Evolutionary conservation across 2,888 invertebrate species (phyloP).

Genomic region (Dichetophora obliterata): DNA sequence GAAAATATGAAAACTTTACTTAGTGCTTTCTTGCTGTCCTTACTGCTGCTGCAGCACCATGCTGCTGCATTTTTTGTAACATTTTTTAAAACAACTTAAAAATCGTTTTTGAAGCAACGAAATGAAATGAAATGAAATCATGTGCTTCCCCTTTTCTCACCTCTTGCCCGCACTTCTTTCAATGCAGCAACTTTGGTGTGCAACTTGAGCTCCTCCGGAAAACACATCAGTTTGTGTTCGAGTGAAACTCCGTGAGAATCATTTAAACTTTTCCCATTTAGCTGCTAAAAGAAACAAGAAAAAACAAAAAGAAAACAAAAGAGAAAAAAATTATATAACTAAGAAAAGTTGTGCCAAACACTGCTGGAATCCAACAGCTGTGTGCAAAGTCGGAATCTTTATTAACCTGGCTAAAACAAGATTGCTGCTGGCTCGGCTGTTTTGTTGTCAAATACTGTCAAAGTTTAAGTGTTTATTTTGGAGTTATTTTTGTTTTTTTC

Average conservation of each 20-base stretch:
- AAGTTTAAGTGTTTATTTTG: background rate
- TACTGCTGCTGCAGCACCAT: background rate
- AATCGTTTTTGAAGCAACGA: background rate
- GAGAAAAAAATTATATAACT: background rate
- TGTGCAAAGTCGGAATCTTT: background rate
- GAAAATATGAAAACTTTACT: constrained; percentile 37
- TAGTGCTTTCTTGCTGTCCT: background rate
- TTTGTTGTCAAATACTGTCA: background rate
- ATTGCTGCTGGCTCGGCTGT: background rate
- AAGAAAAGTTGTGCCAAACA: constrained; percentile 11
- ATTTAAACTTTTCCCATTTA: constrained; percentile 37
- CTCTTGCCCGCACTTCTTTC: background rate
- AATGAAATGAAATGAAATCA: constrained; percentile 18
- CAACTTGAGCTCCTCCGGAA: background rate
- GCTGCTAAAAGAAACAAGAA: background rate
- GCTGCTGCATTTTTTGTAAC: background rate
- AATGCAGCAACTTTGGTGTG: background rate
- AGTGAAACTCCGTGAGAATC: constrained; percentile 24
- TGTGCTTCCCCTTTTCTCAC: background rate
- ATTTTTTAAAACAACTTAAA: background rate
- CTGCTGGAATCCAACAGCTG: constrained; percentile 16
- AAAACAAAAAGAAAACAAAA: background rate
- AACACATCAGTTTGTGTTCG: constrained; percentile 14
- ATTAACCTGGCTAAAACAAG: background rate
- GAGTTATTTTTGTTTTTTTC: background rate